A percentile compares a stretch with the other conserved stretches of the same genome.
phyloP scores from a whole-genome alignment of 2,113 vertebrate genomes.

The Felis chaus region DNA sequence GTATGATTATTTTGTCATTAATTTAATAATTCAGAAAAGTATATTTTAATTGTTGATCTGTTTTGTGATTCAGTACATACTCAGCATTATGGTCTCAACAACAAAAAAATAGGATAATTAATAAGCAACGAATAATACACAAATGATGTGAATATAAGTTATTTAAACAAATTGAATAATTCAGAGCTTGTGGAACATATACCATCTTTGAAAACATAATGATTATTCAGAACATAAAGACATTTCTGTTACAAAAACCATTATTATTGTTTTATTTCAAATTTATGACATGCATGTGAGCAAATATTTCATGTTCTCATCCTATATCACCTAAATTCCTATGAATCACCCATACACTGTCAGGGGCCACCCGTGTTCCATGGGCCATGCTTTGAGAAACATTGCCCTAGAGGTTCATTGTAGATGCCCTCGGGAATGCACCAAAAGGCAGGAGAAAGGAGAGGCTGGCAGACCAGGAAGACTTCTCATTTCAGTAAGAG shows the following conservation, averaged over 20 bases:
- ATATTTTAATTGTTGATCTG: neutral
- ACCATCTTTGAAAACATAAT: neutral
- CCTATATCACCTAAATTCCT: neutral
- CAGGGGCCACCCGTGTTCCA: neutral
- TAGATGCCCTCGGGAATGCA: neutral
- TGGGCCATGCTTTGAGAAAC: neutral
- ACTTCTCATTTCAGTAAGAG: neutral
- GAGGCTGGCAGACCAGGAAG: neutral
- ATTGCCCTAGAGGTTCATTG: neutral
- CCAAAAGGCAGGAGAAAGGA: neutral
- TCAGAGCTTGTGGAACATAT: neutral
- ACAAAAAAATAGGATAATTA: neutral
- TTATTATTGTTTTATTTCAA: neutral
- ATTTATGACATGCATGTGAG: neutral
- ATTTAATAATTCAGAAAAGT: neutral
- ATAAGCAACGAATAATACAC: neutral
- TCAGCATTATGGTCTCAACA: neutral
- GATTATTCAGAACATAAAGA: neutral
- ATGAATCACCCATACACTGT: neutral
- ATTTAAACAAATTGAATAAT: neutral
- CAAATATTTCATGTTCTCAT: neutral
- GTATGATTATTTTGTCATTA: neutral
- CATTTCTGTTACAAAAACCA: neutral
- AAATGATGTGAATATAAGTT: neutral
- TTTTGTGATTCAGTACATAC: neutral